These are phyloP conservation scores for Ceratitis capitata DNA, from an alignment of 1,140 invertebrate genomes.

Conservation along the genomic window DNA sequence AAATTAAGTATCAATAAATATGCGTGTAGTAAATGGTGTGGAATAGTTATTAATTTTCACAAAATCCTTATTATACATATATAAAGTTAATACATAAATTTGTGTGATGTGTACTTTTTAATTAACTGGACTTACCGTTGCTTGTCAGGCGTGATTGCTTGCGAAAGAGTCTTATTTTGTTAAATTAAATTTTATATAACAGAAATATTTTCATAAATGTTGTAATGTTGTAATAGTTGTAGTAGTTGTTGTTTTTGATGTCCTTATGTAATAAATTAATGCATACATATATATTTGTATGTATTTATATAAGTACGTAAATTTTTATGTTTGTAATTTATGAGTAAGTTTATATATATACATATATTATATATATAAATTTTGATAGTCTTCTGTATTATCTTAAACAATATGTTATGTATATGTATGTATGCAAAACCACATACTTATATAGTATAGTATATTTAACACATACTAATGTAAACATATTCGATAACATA, in stretches of 20 bases:
- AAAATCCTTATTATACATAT: neutral
- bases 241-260: neutral
- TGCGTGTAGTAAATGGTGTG: neutral
- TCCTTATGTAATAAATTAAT: neutral
- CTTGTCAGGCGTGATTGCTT: neutral
- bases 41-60: neutral
- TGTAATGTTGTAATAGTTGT: neutral
- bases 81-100: neutral
- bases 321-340: neutral
- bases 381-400: neutral
- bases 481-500: too few relatives aligned
- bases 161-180: neutral
- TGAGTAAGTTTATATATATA: neutral
- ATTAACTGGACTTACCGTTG: neutral
- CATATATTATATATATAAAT: too few relatives aligned
- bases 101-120: neutral
- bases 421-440: neutral
- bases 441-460: neutral
- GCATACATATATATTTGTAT: neutral
- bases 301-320: neutral
- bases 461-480: neutral
- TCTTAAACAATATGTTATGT: neutral
- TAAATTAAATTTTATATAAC: neutral
- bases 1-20: neutral
- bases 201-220: neutral